Percentiles rank a stretch among this genome's conserved stretches.
These are phyloP conservation scores for Cataglyphis hispanica DNA, from an alignment of 1,140 invertebrate species.

Conservation along the genomic window DNA sequence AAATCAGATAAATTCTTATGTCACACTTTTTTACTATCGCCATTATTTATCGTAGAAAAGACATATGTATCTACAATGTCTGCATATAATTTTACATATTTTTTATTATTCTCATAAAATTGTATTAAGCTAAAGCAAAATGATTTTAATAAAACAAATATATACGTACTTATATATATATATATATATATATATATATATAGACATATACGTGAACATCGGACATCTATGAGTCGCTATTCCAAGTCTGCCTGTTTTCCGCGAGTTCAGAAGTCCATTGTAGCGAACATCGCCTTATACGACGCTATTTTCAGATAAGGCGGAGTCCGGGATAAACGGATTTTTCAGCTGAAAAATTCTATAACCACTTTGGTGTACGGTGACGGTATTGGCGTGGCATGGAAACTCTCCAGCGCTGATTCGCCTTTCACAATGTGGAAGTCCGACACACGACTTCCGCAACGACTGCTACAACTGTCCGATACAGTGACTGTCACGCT, in stretches of 20 bases:
- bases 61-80: neutral
- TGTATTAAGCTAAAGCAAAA: neutral
- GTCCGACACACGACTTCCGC: slow-evolving; percentile 51
- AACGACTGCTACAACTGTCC: slow-evolving; percentile 61
- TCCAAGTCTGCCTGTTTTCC: neutral
- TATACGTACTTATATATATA: no score
- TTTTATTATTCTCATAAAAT: neutral
- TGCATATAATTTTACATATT: neutral
- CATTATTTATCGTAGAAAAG: neutral
- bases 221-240: neutral
- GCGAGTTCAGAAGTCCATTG: slow-evolving; percentile 28
- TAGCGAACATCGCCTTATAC: slow-evolving; percentile 45
- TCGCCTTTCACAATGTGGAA: slow-evolving; percentile 53
- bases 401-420: slow-evolving; percentile 52
- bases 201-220: neutral
- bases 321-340: slow-evolving; percentile 47
- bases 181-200: no score
- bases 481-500: slow-evolving; percentile 63
- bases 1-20: neutral
- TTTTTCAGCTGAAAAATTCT: slow-evolving; percentile 60
- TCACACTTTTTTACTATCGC: neutral
- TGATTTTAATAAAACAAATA: neutral
- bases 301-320: slow-evolving; percentile 50
- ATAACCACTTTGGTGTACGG: slow-evolving; percentile 61
- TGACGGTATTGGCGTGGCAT: slow-evolving; percentile 52